phyloP scores from a whole-genome alignment of 2,797 vertebrate species.

The Lepidocolaptes lacrymiger region DNA sequence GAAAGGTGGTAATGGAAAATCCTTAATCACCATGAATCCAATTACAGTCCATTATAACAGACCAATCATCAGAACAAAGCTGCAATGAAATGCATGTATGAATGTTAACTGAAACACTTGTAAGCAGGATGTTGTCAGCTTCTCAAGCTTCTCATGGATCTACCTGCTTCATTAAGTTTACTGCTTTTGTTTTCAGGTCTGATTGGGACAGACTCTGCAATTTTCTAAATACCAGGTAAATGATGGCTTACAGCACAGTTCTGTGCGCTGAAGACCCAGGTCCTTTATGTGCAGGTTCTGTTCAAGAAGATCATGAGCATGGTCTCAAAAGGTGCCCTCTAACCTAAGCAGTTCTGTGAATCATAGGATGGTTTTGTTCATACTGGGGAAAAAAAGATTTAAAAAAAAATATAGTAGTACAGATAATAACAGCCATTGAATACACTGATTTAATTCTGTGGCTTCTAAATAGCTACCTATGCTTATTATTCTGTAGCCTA shows the following conservation, averaged over 20 bases:
- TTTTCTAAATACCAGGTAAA: not conserved
- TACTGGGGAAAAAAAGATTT: not conserved
- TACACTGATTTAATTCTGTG: not conserved
- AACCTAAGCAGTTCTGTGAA: not conserved
- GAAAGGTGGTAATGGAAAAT: not conserved
- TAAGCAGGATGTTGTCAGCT: not conserved
- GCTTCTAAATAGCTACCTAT: not conserved
- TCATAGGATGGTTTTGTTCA: not conserved
- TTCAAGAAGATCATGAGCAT: not conserved
- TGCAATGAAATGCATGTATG: not conserved
- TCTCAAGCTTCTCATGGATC: not conserved
- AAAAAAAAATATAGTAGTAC: not conserved
- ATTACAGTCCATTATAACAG: not conserved
- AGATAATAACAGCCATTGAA: not conserved
- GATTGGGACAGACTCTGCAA: not conserved
- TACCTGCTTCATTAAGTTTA: not conserved
- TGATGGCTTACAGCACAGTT: not conserved
- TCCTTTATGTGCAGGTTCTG: not conserved
- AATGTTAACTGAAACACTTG: not conserved
- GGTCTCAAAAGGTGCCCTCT: not conserved
- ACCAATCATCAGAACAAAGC: not conserved
- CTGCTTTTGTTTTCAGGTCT: not conserved
- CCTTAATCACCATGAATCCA: not conserved
- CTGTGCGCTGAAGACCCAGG: not conserved
- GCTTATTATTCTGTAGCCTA: not conserved